Percentiles rank a stretch among this genome's conserved stretches.
Conservation (phyloP, 2,113 vertebrate genomes). For the Pseudorasbora parva region DNA sequence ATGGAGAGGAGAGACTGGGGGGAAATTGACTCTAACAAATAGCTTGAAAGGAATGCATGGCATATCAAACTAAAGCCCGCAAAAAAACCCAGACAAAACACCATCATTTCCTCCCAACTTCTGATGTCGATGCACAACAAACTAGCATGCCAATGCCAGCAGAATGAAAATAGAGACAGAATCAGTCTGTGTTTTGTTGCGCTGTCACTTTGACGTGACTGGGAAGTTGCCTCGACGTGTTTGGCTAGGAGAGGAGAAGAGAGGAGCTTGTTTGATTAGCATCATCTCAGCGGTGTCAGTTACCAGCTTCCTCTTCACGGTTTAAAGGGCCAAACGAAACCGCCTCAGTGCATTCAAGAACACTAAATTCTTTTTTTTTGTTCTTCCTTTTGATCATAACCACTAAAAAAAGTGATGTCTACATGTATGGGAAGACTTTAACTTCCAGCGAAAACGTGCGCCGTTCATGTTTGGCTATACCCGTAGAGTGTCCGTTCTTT, state of each 20-base stretch:
- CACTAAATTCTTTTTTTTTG: constrained; percentile 7
- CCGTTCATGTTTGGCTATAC: background rate
- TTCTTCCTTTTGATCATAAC: background rate
- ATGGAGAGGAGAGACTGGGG: constrained; percentile 72
- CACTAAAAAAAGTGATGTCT: background rate
- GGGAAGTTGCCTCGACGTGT: constrained; percentile 68
- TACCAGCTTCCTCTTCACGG: constrained; percentile 43
- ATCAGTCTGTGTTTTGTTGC: constrained; percentile 68
- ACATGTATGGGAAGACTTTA: background rate
- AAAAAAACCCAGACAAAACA: constrained; percentile 77
- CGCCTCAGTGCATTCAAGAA: background rate
- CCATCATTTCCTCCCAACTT: constrained; percentile 70
- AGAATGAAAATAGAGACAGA: constrained; percentile 65
- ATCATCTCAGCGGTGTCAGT: constrained; percentile 64
- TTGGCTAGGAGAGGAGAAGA: constrained; percentile 66
- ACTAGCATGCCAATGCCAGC: constrained; percentile 66
- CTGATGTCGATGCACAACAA: constrained; percentile 76
- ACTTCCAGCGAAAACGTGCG: background rate
- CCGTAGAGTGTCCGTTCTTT: background rate
- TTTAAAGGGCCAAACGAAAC: constrained; percentile 58
- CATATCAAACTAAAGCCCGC: constrained; percentile 73
- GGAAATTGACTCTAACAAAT: constrained; percentile 80
- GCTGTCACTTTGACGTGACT: constrained; percentile 77
- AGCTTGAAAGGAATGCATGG: constrained; percentile 72
- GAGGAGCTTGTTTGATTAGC: constrained; percentile 74